A percentile compares a stretch with the other conserved stretches of the same genome.
Evolutionary conservation across 2,888 invertebrate genomes (phyloP).

Genomic region (Invenusta paracnida): DNA sequence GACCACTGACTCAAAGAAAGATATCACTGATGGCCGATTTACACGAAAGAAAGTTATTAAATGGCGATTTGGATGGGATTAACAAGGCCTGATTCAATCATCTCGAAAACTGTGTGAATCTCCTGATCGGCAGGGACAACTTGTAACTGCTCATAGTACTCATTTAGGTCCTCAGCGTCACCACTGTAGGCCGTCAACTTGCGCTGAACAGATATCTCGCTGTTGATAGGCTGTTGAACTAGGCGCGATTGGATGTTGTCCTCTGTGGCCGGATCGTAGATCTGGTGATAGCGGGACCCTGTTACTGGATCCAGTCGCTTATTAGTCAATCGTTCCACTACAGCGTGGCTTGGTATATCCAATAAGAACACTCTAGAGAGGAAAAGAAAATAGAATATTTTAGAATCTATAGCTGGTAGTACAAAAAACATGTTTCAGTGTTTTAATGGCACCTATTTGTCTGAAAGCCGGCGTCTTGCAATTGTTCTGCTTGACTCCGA

Average conservation of each 20-base stretch:
- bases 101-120: constrained; percentile 60
- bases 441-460: constrained; percentile 58
- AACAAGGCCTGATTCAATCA: constrained; percentile 59
- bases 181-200: constrained; percentile 48
- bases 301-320: constrained; percentile 58
- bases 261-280: constrained; percentile 59
- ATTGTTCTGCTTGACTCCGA: constrained; percentile 58
- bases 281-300: constrained; percentile 58
- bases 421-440: too few species aligned
- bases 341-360: constrained; percentile 59
- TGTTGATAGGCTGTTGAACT: constrained; percentile 51
- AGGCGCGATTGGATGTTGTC: constrained; percentile 56
- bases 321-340: constrained; percentile 57
- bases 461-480: constrained; percentile 54
- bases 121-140: constrained; percentile 54
- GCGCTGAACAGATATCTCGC: constrained; percentile 50
- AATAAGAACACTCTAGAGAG: constrained; percentile 58
- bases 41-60: too few species aligned
- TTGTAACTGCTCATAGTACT: constrained; percentile 53
- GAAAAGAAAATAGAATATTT: too few species aligned
- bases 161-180: constrained; percentile 55
- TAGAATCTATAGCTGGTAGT: too few species aligned
- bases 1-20: too few species aligned
- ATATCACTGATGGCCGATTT: too few species aligned
- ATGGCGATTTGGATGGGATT: constrained; percentile 57